Evolutionary conservation across 1,140 invertebrate species (phyloP), one percentile per base, ranked within the genome.

Genomic region (Lordiphosa clarofinis): DNA sequence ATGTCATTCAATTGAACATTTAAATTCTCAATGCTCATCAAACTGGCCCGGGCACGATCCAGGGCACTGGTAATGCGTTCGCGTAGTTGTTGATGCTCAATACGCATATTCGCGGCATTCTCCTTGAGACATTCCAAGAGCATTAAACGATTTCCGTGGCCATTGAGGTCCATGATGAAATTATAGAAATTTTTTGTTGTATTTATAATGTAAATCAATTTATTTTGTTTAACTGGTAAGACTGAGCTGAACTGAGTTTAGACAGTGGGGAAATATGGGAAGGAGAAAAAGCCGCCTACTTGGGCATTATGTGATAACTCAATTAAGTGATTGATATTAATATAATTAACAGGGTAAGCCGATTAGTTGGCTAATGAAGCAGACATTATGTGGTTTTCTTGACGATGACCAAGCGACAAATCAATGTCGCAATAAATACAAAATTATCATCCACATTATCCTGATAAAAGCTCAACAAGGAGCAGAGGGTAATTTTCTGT

Each of bases 301-400:
- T 40, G 42, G n/a, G 8, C 12, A 39, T 12, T 40, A 15, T 38
- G 4, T 52, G 28, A 31, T 47, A 19, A 21, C n/a, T 10, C 39
- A 52, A 46, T 61, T 21, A 68, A 36, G 47, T 64, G 57, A 81
- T 72, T 75, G 62, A 61, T 73, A 53, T 37, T 73, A 71, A 57
- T 58, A 55, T 62, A 60, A 72, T 81, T 75, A 64, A 55, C 50
- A 11, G 24, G 47, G 33, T 81, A 81, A 82, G 71, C 72, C 58
- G 67, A 75, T 81, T 82, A 82, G 52, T 12, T 53, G 37, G 39
- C 50, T 58, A 52, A 68, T 61, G 42, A 61, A 61, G 54, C 60
- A 33, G 28, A 68, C 44, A 60, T 69, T 39, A 68, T 61, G 43
- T 19, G 36, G 33, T 35, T 43, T 38, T 21, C 37, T 21, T 21